Percentiles rank a stretch among this genome's conserved stretches.
Evolutionary conservation across 2,888 invertebrate species (phyloP).

Genomic region (Oxyteleia sp.): DNA sequence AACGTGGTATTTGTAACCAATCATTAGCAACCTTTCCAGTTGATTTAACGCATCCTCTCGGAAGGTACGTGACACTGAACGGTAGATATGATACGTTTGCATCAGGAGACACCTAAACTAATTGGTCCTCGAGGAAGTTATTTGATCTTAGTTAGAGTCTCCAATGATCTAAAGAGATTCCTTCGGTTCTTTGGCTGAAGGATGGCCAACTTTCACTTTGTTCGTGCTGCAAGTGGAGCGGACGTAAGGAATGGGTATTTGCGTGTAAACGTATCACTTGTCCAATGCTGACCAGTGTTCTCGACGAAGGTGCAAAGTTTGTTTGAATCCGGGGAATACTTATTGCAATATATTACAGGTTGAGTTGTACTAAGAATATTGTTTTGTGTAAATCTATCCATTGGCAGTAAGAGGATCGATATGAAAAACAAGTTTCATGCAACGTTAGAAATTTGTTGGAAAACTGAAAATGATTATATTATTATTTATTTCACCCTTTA

Average conservation of each 20-base stretch:
- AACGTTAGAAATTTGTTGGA: no score
- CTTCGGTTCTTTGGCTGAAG: conserved; percentile 3
- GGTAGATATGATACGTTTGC: conserved; percentile 2
- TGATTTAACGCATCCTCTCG: conserved; percentile 64
- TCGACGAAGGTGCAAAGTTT: conserved; percentile 19
- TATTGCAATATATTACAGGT: no score
- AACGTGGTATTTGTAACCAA: conserved; percentile 25
- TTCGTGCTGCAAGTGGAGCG: conserved; percentile 40
- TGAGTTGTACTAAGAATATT: no score
- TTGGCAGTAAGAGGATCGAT: no score
- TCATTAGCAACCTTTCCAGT: conserved; percentile 55
- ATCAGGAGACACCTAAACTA: not conserved
- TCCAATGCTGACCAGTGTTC: not conserved
- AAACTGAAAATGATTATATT: no score
- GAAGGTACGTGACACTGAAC: conserved; percentile 1
- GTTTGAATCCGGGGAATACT: conserved; percentile 13
- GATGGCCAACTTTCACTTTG: conserved; percentile 56
- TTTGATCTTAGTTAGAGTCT: conserved; percentile 5
- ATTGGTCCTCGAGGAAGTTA: conserved; percentile 7
- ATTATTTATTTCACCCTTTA: no score
- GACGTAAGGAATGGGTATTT: conserved; percentile 33
- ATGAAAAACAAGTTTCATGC: no score
- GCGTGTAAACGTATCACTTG: conserved; percentile 6
- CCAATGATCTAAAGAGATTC: conserved; percentile 36
- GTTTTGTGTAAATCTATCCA: no score